Conservation (phyloP, 2,113 vertebrate species). For the Myrmecophaga tridactyla region DNA sequence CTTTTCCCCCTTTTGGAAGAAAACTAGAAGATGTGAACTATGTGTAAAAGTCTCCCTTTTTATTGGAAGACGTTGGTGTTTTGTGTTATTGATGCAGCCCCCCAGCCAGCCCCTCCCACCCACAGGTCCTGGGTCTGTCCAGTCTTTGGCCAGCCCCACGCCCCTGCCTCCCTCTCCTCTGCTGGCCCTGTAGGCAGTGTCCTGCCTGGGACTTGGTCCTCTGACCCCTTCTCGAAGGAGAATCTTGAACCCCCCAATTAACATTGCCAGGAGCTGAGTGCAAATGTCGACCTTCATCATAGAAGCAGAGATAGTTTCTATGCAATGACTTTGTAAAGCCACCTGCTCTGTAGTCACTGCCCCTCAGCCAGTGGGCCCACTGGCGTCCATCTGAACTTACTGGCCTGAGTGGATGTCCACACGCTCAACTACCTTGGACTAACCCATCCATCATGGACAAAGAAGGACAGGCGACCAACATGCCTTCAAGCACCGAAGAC, state of each 20-base stretch:
- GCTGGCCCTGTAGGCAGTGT: accelerated
- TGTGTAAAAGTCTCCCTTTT: no score
- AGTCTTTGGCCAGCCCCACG: accelerated
- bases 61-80: accelerated
- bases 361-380: accelerated
- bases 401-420: accelerated
- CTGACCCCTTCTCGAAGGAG: neutral
- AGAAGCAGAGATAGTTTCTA: neutral
- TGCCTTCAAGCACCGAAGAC: neutral
- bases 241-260: neutral
- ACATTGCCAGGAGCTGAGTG: accelerated
- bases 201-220: accelerated
- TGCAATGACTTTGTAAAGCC: neutral
- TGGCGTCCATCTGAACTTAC: accelerated
- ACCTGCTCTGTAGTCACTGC: neutral
- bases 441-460: neutral
- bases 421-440: accelerated
- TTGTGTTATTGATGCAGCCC: accelerated
- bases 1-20: neutral
- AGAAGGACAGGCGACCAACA: accelerated
- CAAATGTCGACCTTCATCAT: neutral
- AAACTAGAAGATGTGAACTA: neutral
- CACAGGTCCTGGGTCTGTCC: accelerated
- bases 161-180: neutral
- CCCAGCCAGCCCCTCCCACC: no score